Evolutionary conservation across 2,113 vertebrate genomes (phyloP).

Genomic region (Pelusios castaneus): DNA sequence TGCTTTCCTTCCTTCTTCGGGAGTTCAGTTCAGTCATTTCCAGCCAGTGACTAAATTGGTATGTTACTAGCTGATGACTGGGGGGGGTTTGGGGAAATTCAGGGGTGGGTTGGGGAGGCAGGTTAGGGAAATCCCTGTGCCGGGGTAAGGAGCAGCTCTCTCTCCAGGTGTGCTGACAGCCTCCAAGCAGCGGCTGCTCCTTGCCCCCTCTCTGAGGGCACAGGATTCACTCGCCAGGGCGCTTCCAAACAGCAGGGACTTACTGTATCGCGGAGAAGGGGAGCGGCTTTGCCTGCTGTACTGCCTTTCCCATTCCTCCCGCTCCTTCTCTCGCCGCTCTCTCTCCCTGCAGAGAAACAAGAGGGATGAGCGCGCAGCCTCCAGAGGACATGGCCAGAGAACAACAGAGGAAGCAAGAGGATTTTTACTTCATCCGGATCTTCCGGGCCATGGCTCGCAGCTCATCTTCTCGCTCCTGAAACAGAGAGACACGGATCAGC

Average conservation of each 20-base stretch:
- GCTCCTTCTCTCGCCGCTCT: constrained; percentile 90
- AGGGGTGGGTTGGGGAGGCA: no score
- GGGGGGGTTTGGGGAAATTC: no score
- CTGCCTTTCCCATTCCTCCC: constrained; percentile 93
- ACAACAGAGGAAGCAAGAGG: neutral
- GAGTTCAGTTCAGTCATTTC: no score
- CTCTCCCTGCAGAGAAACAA: constrained; percentile 81
- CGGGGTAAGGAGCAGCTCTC: neutral
- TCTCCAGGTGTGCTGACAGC: neutral
- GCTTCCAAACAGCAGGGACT: constrained; percentile 25
- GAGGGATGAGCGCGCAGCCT: neutral
- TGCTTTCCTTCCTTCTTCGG: no score
- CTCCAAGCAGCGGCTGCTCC: neutral
- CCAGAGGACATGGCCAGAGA: neutral
- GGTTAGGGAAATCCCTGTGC: no score
- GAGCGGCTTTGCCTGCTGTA: constrained; percentile 91
- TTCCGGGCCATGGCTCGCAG: constrained; percentile 95
- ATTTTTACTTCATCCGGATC: constrained; percentile 96
- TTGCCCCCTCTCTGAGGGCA: neutral
- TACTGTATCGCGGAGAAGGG: constrained; percentile 88
- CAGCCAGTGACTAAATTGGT: no score
- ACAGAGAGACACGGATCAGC: neutral
- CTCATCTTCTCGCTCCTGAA: constrained; percentile 92
- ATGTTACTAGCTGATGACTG: no score
- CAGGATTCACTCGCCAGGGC: neutral